Evolutionary conservation across 2,113 vertebrate genomes (phyloP).

Genomic region (Tragelaphus strepsiceros): DNA sequence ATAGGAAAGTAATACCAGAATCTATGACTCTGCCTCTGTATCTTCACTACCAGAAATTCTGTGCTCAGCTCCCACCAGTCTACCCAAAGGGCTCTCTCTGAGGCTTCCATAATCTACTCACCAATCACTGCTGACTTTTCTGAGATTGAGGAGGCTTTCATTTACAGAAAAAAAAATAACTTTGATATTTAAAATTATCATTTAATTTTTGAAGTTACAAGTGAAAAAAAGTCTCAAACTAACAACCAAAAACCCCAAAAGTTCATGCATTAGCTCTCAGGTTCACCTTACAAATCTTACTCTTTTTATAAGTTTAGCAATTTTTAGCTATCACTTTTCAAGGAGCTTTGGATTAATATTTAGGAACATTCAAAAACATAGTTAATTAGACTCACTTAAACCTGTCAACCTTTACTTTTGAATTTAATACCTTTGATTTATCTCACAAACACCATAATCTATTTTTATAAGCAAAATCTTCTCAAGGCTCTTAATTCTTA

Average conservation of each 20-base stretch:
- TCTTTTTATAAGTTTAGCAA: not conserved
- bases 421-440: conserved; percentile 20
- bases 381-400: not conserved
- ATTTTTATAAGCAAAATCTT: not conserved
- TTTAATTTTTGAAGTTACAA: not conserved
- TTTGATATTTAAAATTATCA: conserved; percentile 27
- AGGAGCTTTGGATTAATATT: not conserved
- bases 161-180: not conserved
- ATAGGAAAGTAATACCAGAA: not conserved
- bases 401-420: not conserved
- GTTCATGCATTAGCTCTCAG: not conserved
- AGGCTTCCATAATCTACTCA: not conserved
- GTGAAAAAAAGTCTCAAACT: not conserved
- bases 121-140: not conserved
- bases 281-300: not conserved
- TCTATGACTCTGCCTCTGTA: not conserved
- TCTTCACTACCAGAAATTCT: not conserved
- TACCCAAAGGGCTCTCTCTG: not conserved
- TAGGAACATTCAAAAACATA: not conserved
- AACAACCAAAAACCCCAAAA: not conserved
- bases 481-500: not conserved
- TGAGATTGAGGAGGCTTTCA: not conserved
- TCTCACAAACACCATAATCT: not conserved
- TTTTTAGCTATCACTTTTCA: conserved; percentile 11
- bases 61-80: not conserved